Evolutionary conservation across 2,888 invertebrate species (phyloP), one percentile per base, ranked within the genome.

Genomic region (Dioctria rufipes): DNA sequence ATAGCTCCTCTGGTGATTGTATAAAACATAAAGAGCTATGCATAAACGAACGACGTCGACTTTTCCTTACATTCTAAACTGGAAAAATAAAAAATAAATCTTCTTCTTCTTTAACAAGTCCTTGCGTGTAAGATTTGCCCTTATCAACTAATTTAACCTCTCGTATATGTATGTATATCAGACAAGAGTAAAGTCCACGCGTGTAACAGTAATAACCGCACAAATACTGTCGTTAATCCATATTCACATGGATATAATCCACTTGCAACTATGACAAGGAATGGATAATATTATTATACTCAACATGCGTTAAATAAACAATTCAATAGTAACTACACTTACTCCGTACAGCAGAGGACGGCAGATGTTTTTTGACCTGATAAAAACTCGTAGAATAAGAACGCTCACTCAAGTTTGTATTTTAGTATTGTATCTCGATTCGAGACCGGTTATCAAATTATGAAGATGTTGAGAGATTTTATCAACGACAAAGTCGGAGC

Each of bases 361-460:
- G 25, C 69, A 13, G 11, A 1, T 51, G 37, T 11, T 49, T 39
- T 37, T 37, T 69, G 69, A 4, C 5, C 11, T 51, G 37, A 69
- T 67, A 69, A 51, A n/a, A 51, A 51, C 1, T 25, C 25, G 25
- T 25, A 25, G 25, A 25, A 25, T 25, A 25, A 25, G 25, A 25
- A 25, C 25, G 25, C 25, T 25, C 37, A 46, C 11, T 11, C 51
- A 37, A 9, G 25, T 58, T 25, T 0, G 25, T 25, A 25, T 25
- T 40, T 37, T 37, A 5, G 73, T 73, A 73, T 73, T 73, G 60
- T 73, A 73, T 73, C 54, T 73, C 73, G 73, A 73, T 73, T 73
- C 58, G 8, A 13, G 42, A 54, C 13, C 9, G 42, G 73, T 73
- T 58, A 42, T 42, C 58, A 60, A 25, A 73, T 73, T 73, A 58